Evolutionary conservation across 64 coral and sea anemone genomes (phyloP), one percentile per base, ranked within the genome.

Genomic region (Acropora tenuis): DNA sequence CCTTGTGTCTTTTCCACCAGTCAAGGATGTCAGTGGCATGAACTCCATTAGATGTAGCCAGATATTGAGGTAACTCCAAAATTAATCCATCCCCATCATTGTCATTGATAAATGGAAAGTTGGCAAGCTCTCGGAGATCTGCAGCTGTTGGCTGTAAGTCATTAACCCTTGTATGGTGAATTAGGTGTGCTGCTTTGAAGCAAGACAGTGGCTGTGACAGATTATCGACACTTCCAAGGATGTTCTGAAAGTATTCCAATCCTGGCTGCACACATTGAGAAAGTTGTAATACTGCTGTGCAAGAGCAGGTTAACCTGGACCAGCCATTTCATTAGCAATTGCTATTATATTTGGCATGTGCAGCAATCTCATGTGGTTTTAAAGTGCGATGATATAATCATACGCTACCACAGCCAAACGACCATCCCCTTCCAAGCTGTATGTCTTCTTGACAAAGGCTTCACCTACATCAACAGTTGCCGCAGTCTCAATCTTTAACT

Each of bases 51-150:
- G 80, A 41, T 60, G 55, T 30, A 82, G 80, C 80, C 52, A 82
- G 80, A 44, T 82, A 82, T 60, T 17, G 9, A 41, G 80, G 50
- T 48, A 58, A 65, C 41, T 82, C 80, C 60, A 65, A 30, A 82
- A 82, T 65, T 60, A 82, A 43, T 60, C 52, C 80, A 82, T 82
- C 48, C 52, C 20, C 60, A 82, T 60, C 52, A 60, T 52, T 60
- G 58, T 81, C 78, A 60, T 81, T 81, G 48, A 81, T 57, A 81
- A 81, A 81, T 82, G 79, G 79, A 82, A 82, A 82, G 79, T 55
- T 65, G 60, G 50, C 19, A 48, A 58, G 48, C 42, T 55, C 79
- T 82, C 41, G 5, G 79, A 53, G 50, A 82, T 82, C 60, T 82
- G 50, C 48, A 60, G 79, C 79, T 58, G 79, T 65, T 82, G 79